phyloP scores from a whole-genome alignment of 2,888 invertebrate genomes.

The Heliconius hortense region DNA sequence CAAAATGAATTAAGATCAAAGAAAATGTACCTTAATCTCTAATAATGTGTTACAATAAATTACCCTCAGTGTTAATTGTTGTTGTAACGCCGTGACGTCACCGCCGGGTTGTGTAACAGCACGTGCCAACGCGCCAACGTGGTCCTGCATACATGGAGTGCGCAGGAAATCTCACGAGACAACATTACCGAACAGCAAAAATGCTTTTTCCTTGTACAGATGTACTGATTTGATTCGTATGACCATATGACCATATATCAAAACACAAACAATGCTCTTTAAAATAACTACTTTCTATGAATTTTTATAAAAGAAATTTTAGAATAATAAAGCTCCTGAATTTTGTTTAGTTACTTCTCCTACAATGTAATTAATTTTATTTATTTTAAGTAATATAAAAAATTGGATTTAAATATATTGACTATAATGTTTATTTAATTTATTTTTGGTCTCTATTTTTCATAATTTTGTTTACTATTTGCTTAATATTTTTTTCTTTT shows the following conservation, averaged over 20 bases:
- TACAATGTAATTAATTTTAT: no score
- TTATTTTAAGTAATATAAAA: no score
- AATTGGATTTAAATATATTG: no score
- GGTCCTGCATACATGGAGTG: not conserved
- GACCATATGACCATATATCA: not conserved
- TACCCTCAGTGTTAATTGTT: not conserved
- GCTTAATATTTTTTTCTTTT: no score
- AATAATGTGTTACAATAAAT: not conserved
- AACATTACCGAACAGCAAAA: not conserved
- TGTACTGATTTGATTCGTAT: not conserved
- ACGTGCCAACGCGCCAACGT: not conserved
- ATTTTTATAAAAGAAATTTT: no score
- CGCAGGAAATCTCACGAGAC: conserved; percentile 18
- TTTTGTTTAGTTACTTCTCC: no score
- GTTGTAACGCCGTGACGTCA: not conserved
- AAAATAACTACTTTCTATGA: no score
- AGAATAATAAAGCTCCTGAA: no score
- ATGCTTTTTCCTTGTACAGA: conserved; percentile 3
- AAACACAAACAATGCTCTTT: not conserved
- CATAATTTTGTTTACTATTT: no score
- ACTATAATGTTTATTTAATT: no score
- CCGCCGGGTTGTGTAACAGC: not conserved
- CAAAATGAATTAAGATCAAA: not conserved
- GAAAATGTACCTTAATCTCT: not conserved
- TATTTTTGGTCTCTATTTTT: no score